These are phyloP conservation scores for Zaprionus lachaisei DNA, from an alignment of 1,140 invertebrate species.

Conservation along the genomic window DNA sequence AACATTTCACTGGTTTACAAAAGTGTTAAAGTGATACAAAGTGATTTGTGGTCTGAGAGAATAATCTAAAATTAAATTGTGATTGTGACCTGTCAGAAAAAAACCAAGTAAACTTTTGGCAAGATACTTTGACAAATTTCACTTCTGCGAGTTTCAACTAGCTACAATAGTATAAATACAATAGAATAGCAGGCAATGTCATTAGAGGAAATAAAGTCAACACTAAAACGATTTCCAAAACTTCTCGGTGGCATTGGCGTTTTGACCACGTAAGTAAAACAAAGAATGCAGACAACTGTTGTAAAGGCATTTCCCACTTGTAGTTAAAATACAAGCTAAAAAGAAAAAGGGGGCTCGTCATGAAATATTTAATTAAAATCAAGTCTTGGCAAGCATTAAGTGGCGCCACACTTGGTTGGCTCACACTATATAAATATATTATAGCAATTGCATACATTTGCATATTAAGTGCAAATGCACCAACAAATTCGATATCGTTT, in stretches of 20 bases:
- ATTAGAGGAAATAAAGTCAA: slow-evolving; percentile 73
- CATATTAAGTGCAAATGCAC: slow-evolving; percentile 26
- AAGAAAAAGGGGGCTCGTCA: slow-evolving; percentile 27
- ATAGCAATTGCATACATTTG: neutral
- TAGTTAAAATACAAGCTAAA: neutral
- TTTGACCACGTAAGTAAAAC: slow-evolving; percentile 75
- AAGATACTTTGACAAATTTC: slow-evolving; percentile 45
- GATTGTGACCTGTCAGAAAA: slow-evolving; percentile 30
- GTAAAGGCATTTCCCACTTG: neutral
- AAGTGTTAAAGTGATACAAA: slow-evolving; percentile 39
- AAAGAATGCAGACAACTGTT: slow-evolving; percentile 7
- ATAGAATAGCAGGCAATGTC: slow-evolving; percentile 64
- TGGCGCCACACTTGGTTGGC: slow-evolving; percentile 31
- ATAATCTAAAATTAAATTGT: slow-evolving; percentile 64
- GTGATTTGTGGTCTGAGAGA: slow-evolving; percentile 39
- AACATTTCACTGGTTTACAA: slow-evolving; percentile 8
- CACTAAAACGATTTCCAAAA: slow-evolving; percentile 74
- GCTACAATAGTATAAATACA: slow-evolving; percentile 40
- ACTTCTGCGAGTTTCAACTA: slow-evolving; percentile 28
- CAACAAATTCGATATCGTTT: slow-evolving; percentile 39
- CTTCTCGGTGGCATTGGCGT: slow-evolving; percentile 74
- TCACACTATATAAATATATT: slow-evolving; percentile 2
- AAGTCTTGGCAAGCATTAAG: slow-evolving; percentile 10
- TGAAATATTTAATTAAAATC: slow-evolving; percentile 13
- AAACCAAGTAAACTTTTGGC: slow-evolving; percentile 64